A percentile compares a stretch with the other conserved stretches of the same genome.
phyloP scores from a whole-genome alignment of 2,113 vertebrate genomes.

The Chaenocephalus aceratus region DNA sequence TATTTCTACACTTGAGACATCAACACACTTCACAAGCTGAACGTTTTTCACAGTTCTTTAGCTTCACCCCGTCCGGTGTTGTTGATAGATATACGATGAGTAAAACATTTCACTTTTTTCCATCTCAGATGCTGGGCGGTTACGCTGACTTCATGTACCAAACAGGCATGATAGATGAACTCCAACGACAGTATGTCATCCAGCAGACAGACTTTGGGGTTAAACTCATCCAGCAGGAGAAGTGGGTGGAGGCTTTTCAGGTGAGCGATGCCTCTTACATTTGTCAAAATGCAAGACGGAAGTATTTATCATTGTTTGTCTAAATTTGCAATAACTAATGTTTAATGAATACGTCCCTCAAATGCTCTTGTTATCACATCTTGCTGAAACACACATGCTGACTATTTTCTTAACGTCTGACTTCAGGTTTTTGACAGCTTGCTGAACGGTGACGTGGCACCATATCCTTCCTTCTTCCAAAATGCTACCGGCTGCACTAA shows the following conservation, averaged over 20 bases:
- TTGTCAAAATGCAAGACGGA: not conserved
- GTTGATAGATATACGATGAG: not conserved
- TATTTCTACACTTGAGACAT: not conserved
- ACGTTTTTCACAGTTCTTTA: not conserved
- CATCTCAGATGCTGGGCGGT: conserved; percentile 82
- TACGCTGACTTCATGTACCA: conserved; percentile 84
- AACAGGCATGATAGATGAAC: conserved; percentile 80
- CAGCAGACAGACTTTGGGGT: conserved; percentile 78
- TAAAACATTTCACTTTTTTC: not conserved
- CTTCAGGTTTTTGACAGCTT: conserved; percentile 86
- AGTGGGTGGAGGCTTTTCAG: conserved; percentile 86
- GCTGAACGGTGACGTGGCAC: conserved; percentile 82
- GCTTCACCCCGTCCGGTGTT: not conserved
- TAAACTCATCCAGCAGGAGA: conserved; percentile 83
- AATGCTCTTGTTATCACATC: not conserved
- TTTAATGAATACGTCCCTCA: not conserved
- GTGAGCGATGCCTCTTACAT: conserved; percentile 57
- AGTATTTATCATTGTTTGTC: not conserved
- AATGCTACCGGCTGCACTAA: conserved; percentile 88
- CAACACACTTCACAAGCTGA: too few species aligned
- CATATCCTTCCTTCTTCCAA: conserved; percentile 84
- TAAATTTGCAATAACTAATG: not conserved
- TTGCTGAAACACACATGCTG: not conserved
- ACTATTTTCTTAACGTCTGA: not conserved
- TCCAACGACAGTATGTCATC: conserved; percentile 76